Evolutionary conservation across 2,888 invertebrate genomes (phyloP).

Genomic region (Coenonympha glycerion): DNA sequence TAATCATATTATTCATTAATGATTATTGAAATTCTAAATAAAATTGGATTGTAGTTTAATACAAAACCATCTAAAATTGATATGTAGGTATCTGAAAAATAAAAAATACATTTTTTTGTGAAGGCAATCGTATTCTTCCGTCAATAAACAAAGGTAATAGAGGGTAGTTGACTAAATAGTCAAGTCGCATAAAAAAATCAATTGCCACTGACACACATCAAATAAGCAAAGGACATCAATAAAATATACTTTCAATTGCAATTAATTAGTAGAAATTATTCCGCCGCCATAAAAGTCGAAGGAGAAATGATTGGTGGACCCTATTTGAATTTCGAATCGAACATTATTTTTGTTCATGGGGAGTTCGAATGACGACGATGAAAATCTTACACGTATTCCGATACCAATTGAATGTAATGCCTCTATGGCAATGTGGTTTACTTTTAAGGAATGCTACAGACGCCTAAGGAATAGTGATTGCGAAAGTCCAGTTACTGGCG

Average conservation of each 20-base stretch:
- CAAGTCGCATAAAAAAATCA: not conserved
- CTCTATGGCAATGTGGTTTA: slow-evolving; percentile 52
- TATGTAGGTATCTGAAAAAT: too few species aligned
- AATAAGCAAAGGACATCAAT: slow-evolving; percentile 8
- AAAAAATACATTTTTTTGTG: too few species aligned
- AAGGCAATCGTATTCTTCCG: too few species aligned
- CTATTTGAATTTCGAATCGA: slow-evolving; percentile 50
- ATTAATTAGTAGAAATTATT: slow-evolving; percentile 50
- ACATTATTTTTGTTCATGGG: slow-evolving; percentile 48
- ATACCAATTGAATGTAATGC: slow-evolving; percentile 41
- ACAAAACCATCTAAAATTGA: too few species aligned
- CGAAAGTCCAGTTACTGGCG: slow-evolving; percentile 70
- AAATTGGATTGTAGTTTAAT: too few species aligned
- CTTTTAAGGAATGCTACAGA: slow-evolving; percentile 62
- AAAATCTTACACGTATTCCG: slow-evolving; percentile 51
- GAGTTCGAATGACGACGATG: slow-evolving; percentile 27
- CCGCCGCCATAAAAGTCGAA: slow-evolving; percentile 44
- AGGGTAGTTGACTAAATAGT: not conserved
- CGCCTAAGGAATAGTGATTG: slow-evolving; percentile 69
- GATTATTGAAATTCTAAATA: too few species aligned
- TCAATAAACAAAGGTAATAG: too few species aligned
- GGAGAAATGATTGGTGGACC: slow-evolving; percentile 53
- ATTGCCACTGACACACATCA: not conserved
- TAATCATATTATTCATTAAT: not conserved
- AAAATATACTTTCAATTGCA: slow-evolving; percentile 44